A percentile compares a stretch with the other conserved stretches of the same genome.
Conservation (phyloP, 2,888 invertebrate species). For the Notocelia uddmanniana region DNA sequence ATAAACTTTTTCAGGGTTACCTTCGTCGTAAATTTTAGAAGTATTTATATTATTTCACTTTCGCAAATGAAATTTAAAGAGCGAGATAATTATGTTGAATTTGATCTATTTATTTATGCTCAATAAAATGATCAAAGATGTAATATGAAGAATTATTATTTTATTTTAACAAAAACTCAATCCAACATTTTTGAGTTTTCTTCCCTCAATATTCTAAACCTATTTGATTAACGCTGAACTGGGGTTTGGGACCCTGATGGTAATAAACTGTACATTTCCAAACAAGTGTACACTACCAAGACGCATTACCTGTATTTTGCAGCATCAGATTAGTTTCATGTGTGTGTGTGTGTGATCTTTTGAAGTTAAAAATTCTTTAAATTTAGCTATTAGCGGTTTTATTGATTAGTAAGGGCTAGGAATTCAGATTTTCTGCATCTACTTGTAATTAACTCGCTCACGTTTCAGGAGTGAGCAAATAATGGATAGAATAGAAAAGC, state of each 20-base stretch:
- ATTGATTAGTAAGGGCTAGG: no score
- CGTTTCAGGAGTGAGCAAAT: no score
- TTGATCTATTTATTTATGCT: background rate
- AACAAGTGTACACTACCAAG: no score
- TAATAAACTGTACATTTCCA: background rate
- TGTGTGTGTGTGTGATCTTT: no score
- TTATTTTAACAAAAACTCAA: background rate
- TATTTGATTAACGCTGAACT: no score
- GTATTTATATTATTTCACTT: background rate
- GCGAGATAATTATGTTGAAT: background rate
- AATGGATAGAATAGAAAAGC: no score
- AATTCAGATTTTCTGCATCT: no score
- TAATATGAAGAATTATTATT: slow-evolving; percentile 10
- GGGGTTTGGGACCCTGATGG: background rate
- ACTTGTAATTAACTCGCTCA: no score
- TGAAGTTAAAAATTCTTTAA: no score
- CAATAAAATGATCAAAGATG: background rate
- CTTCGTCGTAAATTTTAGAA: background rate
- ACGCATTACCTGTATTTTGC: no score
- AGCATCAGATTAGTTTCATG: no score
- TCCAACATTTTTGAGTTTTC: background rate
- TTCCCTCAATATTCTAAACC: background rate
- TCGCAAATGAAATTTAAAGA: background rate
- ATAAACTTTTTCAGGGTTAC: slow-evolving; percentile 7
- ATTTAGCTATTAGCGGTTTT: no score